Conservation (phyloP, 2,113 vertebrate species). For the Caranx melampygus region DNA sequence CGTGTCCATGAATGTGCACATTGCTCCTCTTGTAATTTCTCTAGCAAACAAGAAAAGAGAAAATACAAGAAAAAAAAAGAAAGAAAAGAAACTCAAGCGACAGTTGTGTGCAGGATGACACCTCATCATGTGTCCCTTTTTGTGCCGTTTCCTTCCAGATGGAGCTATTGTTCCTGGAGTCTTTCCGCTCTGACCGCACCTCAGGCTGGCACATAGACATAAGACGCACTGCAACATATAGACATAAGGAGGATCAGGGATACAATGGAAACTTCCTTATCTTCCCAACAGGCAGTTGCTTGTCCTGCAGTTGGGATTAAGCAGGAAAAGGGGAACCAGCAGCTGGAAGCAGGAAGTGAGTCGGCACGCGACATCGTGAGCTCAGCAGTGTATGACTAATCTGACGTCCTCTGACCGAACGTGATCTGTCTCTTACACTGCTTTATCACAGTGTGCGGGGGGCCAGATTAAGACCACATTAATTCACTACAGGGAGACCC, state of each 20-base stretch:
- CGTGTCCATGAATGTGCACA: not conserved
- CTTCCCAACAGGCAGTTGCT: slow-evolving; percentile 54
- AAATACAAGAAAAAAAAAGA: not conserved
- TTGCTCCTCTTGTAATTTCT: not conserved
- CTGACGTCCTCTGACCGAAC: slow-evolving; percentile 62
- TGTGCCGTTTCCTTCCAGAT: slow-evolving; percentile 41
- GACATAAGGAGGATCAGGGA: slow-evolving; percentile 56
- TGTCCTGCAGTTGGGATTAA: slow-evolving; percentile 60
- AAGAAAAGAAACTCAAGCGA: not conserved
- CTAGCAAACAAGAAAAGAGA: not conserved
- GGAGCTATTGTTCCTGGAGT: slow-evolving; percentile 53
- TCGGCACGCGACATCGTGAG: slow-evolving; percentile 33
- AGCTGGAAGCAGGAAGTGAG: slow-evolving; percentile 74
- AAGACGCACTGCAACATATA: slow-evolving; percentile 28
- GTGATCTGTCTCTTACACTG: slow-evolving; percentile 32
- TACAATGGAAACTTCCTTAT: slow-evolving; percentile 71
- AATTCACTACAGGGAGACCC: slow-evolving; percentile 71
- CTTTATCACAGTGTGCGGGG: slow-evolving; percentile 61
- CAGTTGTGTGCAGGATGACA: not conserved
- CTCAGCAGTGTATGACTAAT: slow-evolving; percentile 73
- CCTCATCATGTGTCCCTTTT: slow-evolving; percentile 7
- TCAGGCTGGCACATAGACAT: slow-evolving; percentile 35
- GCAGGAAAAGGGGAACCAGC: slow-evolving; percentile 41
- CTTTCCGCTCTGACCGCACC: slow-evolving; percentile 23
- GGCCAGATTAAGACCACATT: slow-evolving; percentile 77